Percentiles rank a stretch among this genome's conserved stretches.
These are phyloP conservation scores for Dorcus hopei DNA, from an alignment of 2,888 invertebrate species.

Conservation along the genomic window DNA sequence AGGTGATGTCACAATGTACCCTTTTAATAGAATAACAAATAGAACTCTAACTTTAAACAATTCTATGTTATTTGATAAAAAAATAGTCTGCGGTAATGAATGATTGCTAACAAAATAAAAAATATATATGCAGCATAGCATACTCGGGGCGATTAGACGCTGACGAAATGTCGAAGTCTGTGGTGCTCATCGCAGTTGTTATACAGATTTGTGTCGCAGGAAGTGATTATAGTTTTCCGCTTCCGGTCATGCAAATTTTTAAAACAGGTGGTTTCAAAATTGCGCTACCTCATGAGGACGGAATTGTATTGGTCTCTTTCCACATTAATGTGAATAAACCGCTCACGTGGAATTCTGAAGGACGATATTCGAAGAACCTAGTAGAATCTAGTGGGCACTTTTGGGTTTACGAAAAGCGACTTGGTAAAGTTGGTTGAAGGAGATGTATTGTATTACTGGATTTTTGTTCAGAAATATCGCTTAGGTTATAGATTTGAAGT, in stretches of 20 bases:
- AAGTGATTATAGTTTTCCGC: neutral
- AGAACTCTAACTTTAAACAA: too few species aligned
- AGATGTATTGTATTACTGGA: conserved; percentile 5
- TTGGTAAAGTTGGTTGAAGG: neutral
- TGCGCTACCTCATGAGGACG: conserved; percentile 13
- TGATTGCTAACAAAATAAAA: too few species aligned
- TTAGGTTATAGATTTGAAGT: neutral
- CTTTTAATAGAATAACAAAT: too few species aligned
- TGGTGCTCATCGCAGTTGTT: too few species aligned
- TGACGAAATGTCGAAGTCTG: too few species aligned
- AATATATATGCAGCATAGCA: too few species aligned
- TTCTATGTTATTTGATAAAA: too few species aligned
- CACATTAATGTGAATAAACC: conserved; percentile 9
- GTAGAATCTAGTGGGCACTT: neutral
- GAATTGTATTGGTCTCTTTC: conserved; percentile 14
- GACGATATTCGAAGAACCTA: conserved; percentile 7
- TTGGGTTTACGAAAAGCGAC: conserved; percentile 9
- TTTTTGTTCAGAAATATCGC: neutral
- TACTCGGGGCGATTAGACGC: too few species aligned
- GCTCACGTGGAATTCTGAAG: neutral
- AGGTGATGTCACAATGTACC: too few species aligned
- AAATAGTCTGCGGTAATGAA: too few species aligned
- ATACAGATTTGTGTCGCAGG: too few species aligned
- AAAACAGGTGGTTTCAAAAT: conserved; percentile 9
- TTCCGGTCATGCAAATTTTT: conserved; percentile 6